Conservation (phyloP, 2,113 vertebrate species). For the Austrofundulus limnaeus region DNA sequence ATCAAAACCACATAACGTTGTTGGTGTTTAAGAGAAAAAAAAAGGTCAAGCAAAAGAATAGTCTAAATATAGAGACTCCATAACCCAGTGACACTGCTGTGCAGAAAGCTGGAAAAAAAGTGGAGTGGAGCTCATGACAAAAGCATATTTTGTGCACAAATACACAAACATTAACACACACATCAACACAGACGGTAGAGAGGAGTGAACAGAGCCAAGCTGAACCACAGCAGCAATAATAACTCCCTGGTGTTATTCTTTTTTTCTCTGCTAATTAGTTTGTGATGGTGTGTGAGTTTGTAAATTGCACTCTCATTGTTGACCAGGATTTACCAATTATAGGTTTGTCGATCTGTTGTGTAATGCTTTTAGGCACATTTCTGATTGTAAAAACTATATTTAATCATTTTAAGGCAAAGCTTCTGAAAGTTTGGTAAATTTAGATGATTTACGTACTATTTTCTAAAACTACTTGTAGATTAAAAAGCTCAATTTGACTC, state of each 20-base stretch:
- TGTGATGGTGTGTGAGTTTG: too few relatives aligned
- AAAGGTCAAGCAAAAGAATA: not conserved
- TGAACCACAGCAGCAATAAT: not conserved
- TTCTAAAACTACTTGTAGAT: too few relatives aligned
- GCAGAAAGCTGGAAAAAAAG: slow-evolving; percentile 13
- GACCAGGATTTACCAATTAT: too few relatives aligned
- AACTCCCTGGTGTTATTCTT: too few relatives aligned
- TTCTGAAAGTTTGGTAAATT: too few relatives aligned
- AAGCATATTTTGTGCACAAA: slow-evolving; percentile 4
- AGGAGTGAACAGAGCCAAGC: not conserved
- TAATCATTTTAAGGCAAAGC: too few relatives aligned
- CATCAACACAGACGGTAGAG: not conserved
- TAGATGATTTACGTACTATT: too few relatives aligned
- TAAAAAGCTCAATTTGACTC: too few relatives aligned
- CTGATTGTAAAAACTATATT: not conserved
- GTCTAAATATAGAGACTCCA: slow-evolving; percentile 9
- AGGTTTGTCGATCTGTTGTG: not conserved
- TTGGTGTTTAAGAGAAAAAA: slow-evolving; percentile 6
- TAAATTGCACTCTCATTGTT: too few relatives aligned
- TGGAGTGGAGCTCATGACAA: slow-evolving; percentile 4
- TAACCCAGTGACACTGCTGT: slow-evolving; percentile 44
- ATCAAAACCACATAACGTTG: slow-evolving; percentile 8
- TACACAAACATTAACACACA: not conserved
- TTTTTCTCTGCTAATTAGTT: too few relatives aligned
- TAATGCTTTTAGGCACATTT: not conserved